A percentile compares a stretch with the other conserved stretches of the same genome.
phyloP scores from a whole-genome alignment of 2,888 invertebrate species.

The Unio delphinus region DNA sequence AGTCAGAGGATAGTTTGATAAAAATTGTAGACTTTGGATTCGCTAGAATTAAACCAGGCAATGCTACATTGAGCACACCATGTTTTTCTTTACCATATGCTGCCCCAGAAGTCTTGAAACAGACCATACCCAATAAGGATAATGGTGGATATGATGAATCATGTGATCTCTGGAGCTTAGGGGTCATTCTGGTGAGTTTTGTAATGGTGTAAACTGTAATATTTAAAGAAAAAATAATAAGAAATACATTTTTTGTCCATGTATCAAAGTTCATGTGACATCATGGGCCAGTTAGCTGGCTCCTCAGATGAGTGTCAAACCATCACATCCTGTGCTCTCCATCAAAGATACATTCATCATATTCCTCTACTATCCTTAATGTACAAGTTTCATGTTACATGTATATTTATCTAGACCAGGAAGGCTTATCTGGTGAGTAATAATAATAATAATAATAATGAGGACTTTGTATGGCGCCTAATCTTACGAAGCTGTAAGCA shows the following conservation, averaged over 20 bases:
- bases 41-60: slow-evolving; percentile 80
- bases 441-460: too few relatives aligned
- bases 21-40: slow-evolving; percentile 98
- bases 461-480: too few relatives aligned
- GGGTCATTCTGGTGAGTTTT: slow-evolving; percentile 85
- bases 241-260: neutral
- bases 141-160: slow-evolving; percentile 83
- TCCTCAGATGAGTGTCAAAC: too few relatives aligned
- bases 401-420: too few relatives aligned
- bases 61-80: slow-evolving; percentile 78
- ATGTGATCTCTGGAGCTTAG: slow-evolving; percentile 96
- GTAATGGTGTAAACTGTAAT: neutral
- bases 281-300: too few relatives aligned
- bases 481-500: too few relatives aligned
- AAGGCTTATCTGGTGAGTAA: too few relatives aligned
- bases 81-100: slow-evolving; percentile 96
- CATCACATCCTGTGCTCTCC: too few relatives aligned
- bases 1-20: slow-evolving; percentile 77
- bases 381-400: too few relatives aligned
- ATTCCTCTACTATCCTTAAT: too few relatives aligned
- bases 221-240: neutral
- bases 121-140: slow-evolving; percentile 70
- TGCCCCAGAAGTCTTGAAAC: slow-evolving; percentile 91
- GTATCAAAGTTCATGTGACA: neutral
- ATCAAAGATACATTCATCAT: too few relatives aligned